These are phyloP conservation scores for Tretioscincus oriximinensis DNA, from an alignment of 2,113 vertebrate genomes.

Conservation along the genomic window DNA sequence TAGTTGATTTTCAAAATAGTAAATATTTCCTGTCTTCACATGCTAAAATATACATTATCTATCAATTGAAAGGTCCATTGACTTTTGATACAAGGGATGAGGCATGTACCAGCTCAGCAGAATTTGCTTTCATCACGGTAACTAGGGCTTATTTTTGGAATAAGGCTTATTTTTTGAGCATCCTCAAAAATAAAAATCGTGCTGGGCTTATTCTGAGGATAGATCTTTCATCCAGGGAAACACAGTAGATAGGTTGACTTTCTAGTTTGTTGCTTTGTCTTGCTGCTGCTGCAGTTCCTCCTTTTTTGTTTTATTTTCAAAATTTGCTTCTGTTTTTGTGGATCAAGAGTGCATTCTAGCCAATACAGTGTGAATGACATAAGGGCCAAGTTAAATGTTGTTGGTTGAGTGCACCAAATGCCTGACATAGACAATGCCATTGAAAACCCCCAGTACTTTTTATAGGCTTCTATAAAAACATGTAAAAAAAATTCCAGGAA, in stretches of 20 bases:
- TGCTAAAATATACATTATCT: not conserved
- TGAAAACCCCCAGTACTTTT: not conserved
- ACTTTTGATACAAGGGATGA: not conserved
- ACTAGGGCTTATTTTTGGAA: too few species aligned
- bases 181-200: too few species aligned
- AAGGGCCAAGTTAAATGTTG: not conserved
- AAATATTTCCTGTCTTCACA: not conserved
- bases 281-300: not conserved
- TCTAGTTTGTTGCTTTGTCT: not conserved
- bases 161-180: too few species aligned
- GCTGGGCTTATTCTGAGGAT: too few species aligned
- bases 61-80: not conserved
- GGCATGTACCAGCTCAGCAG: not conserved
- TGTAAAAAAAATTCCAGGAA: not conserved
- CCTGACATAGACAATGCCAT: accelerated
- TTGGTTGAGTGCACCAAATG: accelerated
- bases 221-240: too few species aligned
- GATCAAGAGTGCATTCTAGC: not conserved
- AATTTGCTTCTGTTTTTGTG: not conserved
- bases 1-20: not conserved
- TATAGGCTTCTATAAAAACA: not conserved
- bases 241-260: not conserved
- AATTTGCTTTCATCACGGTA: not conserved
- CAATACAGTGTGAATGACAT: accelerated
- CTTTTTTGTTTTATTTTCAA: not conserved